Evolutionary conservation across 1,140 invertebrate genomes (phyloP), one percentile per base, ranked within the genome.

Genomic region (Steinernema khuongi): DNA sequence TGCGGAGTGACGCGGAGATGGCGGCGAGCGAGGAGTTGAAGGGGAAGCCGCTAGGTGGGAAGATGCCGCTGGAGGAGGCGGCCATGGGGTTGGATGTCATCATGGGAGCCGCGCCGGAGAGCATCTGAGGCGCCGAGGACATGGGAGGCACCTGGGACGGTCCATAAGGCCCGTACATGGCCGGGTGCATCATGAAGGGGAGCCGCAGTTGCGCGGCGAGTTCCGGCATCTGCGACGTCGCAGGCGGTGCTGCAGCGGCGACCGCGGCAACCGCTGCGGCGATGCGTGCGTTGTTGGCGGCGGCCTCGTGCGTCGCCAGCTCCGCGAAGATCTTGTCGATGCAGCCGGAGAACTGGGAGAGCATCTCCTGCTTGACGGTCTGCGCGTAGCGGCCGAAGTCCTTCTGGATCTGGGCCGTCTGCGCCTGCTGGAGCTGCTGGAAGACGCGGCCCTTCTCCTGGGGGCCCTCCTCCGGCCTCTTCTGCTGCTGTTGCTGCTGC

Each of bases 1-100:
- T 74, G 77, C 28, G 77, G 69, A 29, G 80, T 69, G 44, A 68
- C 70, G 32, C 32, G 70, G 50, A 80, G 77, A 73, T 66, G 28
- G 67, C 67, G 41, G 73, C 33, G 30, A 66, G 2, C 26, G 2
- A 19, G 22, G 26, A 1, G 31, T 31, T 36, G 26, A 72, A 50
- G 18, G 22, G 19, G n/a, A 60, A 44, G 73, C 29, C 28, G 28
- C 26, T 31, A n/a, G 50, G n/a, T 19, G 71, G 31, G 32, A 68
- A 68, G 32, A 68, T 68, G 11, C 67, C 67, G 29, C 67, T 33
- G 7, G 29, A 18, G 67, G 29, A 29, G 4, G 67, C 26, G 14
- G 19, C 50, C 22, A 22, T 22, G 67, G 31, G 32, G 4, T 7
- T 7, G 31, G 11, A 29, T 18, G 11, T 4, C 67, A 68, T 68